Evolutionary conservation across 2,797 vertebrate genomes (phyloP).

Genomic region (Sarcophilus harrisii): DNA sequence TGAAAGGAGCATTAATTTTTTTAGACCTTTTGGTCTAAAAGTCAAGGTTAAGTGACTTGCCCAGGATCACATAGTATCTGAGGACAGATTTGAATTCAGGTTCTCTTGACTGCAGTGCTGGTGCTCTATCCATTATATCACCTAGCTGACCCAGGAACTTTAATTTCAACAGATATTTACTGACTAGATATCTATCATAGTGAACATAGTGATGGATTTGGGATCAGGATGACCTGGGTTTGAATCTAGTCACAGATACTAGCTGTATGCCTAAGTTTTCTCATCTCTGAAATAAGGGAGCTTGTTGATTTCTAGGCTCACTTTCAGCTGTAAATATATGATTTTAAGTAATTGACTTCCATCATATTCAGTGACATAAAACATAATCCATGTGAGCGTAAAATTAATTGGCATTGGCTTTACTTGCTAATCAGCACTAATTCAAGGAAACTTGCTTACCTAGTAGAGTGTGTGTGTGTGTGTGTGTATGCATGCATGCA

Average conservation of each 20-base stretch:
- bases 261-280: not conserved
- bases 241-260: not conserved
- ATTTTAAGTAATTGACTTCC: not conserved
- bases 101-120: not conserved
- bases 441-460: constrained; percentile 40
- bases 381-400: not conserved
- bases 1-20: not conserved
- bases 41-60: not conserved
- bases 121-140: not conserved
- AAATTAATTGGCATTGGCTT: not conserved
- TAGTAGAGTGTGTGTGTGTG: not conserved
- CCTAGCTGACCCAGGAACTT: not conserved
- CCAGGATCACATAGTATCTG: not conserved
- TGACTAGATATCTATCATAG: not conserved
- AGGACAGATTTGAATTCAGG: not conserved
- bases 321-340: not conserved
- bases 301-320: not conserved
- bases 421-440: constrained; percentile 38
- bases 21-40: not conserved
- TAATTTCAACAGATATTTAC: not conserved
- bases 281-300: not conserved
- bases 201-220: not conserved
- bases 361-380: not conserved
- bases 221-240: not conserved
- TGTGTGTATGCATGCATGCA: too few species aligned